Conservation (phyloP, 2,113 vertebrate species). For the Recurvirostra avosetta region DNA sequence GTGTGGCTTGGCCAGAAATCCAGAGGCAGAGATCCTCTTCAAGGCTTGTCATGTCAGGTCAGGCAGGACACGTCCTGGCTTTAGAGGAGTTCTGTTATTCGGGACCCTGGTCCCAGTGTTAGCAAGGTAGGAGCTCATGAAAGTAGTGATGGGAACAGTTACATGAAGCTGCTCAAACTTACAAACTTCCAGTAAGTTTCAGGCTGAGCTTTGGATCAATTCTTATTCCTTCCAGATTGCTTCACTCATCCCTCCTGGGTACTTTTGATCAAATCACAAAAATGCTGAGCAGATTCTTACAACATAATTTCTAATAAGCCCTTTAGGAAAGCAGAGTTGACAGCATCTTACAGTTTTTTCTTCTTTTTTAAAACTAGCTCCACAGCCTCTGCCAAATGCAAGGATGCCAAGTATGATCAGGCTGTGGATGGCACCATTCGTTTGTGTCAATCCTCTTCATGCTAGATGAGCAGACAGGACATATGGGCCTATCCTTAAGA, state of each 20-base stretch:
- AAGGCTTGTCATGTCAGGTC: not conserved
- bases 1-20: not conserved
- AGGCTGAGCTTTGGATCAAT: constrained; percentile 26
- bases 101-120: not conserved
- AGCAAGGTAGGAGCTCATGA: not conserved
- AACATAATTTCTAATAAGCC: constrained; percentile 24
- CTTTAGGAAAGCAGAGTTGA: constrained; percentile 44
- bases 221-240: constrained; percentile 16
- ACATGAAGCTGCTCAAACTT: not conserved
- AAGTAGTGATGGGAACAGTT: not conserved
- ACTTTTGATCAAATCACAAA: constrained; percentile 31
- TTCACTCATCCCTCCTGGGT: not conserved
- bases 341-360: constrained; percentile 23
- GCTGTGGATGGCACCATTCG: constrained; percentile 15
- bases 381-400: constrained; percentile 20
- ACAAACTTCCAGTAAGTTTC: not conserved
- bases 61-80: not conserved
- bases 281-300: constrained; percentile 40
- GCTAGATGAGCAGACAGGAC: constrained; percentile 39
- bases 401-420: constrained; percentile 26
- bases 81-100: not conserved
- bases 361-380: constrained; percentile 23
- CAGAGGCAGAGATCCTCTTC: not conserved
- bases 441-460: constrained; percentile 26
- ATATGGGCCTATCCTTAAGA: constrained; percentile 9